phyloP scores from a whole-genome alignment of 2,888 invertebrate species.

The Desoria tigrina region DNA sequence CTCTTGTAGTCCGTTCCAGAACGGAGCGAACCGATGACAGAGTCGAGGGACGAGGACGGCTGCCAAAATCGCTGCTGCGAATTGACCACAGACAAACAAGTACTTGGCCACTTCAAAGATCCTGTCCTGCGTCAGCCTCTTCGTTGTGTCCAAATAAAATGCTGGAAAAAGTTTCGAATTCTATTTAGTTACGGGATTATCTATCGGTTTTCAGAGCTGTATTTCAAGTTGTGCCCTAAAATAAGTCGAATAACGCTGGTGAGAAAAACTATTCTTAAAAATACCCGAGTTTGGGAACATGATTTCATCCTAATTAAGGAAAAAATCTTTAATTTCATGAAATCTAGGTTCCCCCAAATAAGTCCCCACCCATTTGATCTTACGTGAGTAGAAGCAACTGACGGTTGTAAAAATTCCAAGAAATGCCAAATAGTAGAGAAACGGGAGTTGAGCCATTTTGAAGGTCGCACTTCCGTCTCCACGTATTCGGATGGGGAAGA shows the following conservation, averaged over 20 bases:
- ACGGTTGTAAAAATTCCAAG: conserved; percentile 9
- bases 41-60: conserved; percentile 21
- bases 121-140: neutral
- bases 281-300: too few species aligned
- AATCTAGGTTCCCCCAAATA: too few species aligned
- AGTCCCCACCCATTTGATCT: too few species aligned
- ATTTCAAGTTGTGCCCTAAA: neutral
- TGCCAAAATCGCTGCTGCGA: conserved; percentile 18
- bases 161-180: too few species aligned
- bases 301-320: too few species aligned
- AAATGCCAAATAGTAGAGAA: conserved; percentile 13
- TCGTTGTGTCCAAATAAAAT: conserved; percentile 20
- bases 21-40: conserved; percentile 17
- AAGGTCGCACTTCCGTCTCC: conserved; percentile 22
- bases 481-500: conserved; percentile 21
- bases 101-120: conserved; percentile 29
- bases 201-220: neutral
- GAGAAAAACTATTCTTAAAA: too few species aligned
- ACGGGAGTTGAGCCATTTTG: conserved; percentile 17
- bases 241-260: neutral
- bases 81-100: conserved; percentile 32
- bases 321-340: too few species aligned
- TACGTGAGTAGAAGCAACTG: conserved; percentile 25
- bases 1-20: conserved; percentile 29
- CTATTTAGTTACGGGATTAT: neutral